These are phyloP conservation scores for Phainopepla nitens DNA, from an alignment of 2,113 vertebrate species.

Conservation along the genomic window DNA sequence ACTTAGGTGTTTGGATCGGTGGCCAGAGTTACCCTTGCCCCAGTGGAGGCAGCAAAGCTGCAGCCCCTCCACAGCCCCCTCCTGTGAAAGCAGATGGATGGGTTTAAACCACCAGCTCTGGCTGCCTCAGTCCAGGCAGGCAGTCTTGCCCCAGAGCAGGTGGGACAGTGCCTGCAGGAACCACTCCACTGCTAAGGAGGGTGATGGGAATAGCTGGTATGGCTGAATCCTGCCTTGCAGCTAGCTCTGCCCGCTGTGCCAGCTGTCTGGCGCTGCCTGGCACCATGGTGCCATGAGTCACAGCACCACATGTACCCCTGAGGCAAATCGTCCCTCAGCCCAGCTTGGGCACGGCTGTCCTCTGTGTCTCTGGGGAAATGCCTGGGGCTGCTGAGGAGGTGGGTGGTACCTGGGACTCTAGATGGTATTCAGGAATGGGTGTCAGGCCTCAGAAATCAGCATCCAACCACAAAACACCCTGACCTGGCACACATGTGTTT, in stretches of 20 bases:
- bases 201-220: rapidly evolving
- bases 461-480: not conserved
- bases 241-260: not conserved
- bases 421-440: not conserved
- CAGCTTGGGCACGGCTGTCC: not conserved
- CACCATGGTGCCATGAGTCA: rapidly evolving
- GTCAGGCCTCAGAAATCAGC: not conserved
- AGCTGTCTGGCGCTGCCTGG: rapidly evolving
- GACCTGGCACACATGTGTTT: not conserved
- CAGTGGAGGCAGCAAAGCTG: not conserved
- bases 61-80: not conserved
- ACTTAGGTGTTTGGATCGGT: too few relatives aligned
- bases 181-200: not conserved
- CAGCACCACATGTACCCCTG: rapidly evolving
- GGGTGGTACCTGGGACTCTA: not conserved
- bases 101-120: too few relatives aligned
- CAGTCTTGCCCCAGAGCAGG: not conserved
- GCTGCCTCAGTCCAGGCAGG: not conserved
- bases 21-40: rapidly evolving
- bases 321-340: not conserved
- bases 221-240: not conserved
- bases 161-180: not conserved
- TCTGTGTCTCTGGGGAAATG: not conserved
- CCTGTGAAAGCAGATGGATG: not conserved
- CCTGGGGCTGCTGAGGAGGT: not conserved